Evolutionary conservation across 1,140 invertebrate species (phyloP).

Genomic region (Odontomachus brunneus): DNA sequence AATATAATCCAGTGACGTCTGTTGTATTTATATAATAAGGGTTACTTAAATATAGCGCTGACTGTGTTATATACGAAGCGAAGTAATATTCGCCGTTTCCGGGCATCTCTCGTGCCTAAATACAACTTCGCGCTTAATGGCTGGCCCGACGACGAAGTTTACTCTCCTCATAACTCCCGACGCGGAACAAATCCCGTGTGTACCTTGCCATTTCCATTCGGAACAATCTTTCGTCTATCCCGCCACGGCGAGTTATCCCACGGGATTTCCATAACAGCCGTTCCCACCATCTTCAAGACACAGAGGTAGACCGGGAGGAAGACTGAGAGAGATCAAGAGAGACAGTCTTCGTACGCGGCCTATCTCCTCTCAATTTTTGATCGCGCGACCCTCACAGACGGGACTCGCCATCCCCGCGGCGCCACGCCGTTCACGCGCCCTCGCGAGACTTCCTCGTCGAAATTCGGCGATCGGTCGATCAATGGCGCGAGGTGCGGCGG

Average conservation of each 20-base stretch:
- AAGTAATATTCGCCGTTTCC: neutral
- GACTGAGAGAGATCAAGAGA: too few relatives aligned
- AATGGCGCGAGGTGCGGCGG: neutral
- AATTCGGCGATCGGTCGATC: constrained; percentile 31
- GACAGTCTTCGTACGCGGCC: neutral
- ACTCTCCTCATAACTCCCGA: constrained; percentile 41
- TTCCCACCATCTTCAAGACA: neutral
- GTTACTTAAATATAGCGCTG: constrained; percentile 12
- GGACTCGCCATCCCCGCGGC: too few relatives aligned
- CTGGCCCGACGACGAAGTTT: constrained; percentile 30
- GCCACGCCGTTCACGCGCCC: neutral
- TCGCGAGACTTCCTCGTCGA: constrained; percentile 4
- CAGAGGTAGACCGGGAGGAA: too few relatives aligned
- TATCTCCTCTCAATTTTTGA: too few relatives aligned
- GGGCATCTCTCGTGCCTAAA: constrained; percentile 12
- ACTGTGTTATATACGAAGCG: too few relatives aligned
- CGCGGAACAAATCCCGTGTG: constrained; percentile 54
- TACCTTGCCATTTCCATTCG: constrained; percentile 48
- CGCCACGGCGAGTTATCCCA: neutral
- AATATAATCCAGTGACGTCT: too few relatives aligned
- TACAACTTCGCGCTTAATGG: constrained; percentile 34
- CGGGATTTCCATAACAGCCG: constrained; percentile 44
- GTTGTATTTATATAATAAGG: too few relatives aligned
- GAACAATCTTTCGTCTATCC: constrained; percentile 49
- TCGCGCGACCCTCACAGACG: too few relatives aligned